Base-by-base conservation (phyloP, 2,113 vertebrate genomes). In the Potamarius usumacintae region DNA sequence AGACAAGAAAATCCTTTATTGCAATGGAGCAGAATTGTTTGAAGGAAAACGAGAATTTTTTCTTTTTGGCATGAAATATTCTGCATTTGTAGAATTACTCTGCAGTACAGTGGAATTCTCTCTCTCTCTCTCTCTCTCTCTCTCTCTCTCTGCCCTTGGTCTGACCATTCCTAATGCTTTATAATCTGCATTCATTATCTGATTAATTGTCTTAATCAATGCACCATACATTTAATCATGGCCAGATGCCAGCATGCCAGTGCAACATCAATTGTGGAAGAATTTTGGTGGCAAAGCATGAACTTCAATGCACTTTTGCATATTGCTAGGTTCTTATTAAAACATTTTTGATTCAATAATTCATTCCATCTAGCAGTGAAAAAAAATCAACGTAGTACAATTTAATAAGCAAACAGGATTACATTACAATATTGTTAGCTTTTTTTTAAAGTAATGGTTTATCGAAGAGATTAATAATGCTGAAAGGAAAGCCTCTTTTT, bases 181-280 rank as follows among this genome's bases (percentile, higher is more conserved):
- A 85, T 78, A 85, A 87, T 53, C 25, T 55, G 86, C 34, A 62
- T 87, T 58, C 63, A 79, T 63, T 72, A 83, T 80, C 34, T 52
- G 52, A 76, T 79, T 90, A 69, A 88, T 72, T 79, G 71, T 18
- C 55, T 71, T 71, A 58, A 85, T 74, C 53, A 83, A 85, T 87
- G n/a, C 50, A 88, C 67, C 86, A 5, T 86, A 84, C 88, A 87
- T 84, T 89, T 89, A 87, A 87, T 89, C 55, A 86, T 86, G 74
- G 85, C 78, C 62, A 85, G 65, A 84, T 85, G 86, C 89, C 89
- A 85, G 60, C 62, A 15, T 84, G 50, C 25, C 63, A 30, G 63
- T 20, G 65, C 67, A 22, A 22, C 65, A 72, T 22, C 27, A 42
- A 53, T 72, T 74, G 67, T 84, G 67, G 27, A 72, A 12, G 53